Percentiles rank a stretch among this genome's conserved stretches.
Evolutionary conservation across 2,888 invertebrate genomes (phyloP).

Genomic region (Syritta pipiens): DNA sequence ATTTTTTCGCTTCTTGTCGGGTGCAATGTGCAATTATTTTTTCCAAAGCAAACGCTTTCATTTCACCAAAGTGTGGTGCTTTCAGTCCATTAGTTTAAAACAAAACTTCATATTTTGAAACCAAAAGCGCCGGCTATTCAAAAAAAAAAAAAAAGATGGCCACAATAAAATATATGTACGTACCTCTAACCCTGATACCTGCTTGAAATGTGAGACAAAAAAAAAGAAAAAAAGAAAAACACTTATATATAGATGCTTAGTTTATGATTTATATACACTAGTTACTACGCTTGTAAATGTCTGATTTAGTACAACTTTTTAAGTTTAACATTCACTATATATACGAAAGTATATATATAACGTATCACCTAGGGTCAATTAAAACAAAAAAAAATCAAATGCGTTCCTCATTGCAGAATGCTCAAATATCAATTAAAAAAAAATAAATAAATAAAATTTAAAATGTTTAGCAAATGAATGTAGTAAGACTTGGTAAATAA

Average conservation of each 20-base stretch:
- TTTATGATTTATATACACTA: constrained; percentile 44
- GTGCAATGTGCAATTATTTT: constrained; percentile 53
- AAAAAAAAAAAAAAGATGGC: constrained; percentile 12
- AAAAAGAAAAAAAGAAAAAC: background rate
- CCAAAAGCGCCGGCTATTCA: background rate
- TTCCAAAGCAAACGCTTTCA: background rate
- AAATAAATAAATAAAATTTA: background rate
- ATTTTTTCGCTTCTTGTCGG: constrained; percentile 43
- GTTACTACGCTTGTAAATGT: constrained; percentile 49
- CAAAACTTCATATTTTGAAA: constrained; percentile 5
- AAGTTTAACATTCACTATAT: constrained; percentile 51
- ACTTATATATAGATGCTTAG: background rate
- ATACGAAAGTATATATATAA: constrained; percentile 43
- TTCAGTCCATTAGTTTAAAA: constrained; percentile 40
- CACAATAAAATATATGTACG: constrained; percentile 5
- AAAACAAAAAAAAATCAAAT: constrained; percentile 39
- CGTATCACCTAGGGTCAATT: constrained; percentile 68
- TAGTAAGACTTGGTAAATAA: constrained; percentile 52
- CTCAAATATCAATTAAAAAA: constrained; percentile 51
- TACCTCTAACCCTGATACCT: constrained; percentile 47
- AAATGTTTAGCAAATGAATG: constrained; percentile 30
- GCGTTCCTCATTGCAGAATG: constrained; percentile 53
- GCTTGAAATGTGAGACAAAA: constrained; percentile 20
- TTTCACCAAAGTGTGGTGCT: constrained; percentile 9
- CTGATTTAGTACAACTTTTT: constrained; percentile 55